These are phyloP conservation scores for Heliconius himera DNA, from an alignment of 1,140 invertebrate genomes.

Conservation along the genomic window DNA sequence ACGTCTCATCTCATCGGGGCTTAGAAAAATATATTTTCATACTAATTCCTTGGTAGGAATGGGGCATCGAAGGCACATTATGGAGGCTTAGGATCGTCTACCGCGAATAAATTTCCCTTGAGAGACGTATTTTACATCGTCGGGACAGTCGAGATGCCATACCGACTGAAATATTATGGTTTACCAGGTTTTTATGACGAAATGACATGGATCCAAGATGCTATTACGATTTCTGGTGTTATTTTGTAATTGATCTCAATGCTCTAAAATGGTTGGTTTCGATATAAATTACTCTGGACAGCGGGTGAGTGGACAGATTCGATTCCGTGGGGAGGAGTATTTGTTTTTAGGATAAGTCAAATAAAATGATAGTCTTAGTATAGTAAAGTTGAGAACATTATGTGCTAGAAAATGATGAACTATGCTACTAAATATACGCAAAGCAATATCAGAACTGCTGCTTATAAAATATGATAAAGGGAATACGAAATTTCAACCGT, in stretches of 20 bases:
- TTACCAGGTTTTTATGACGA: slow-evolving; percentile 21
- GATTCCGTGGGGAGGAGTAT: background rate
- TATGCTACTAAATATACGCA: background rate
- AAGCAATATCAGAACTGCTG: background rate
- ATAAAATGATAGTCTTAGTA: no score
- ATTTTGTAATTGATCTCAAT: background rate
- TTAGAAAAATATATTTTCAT: slow-evolving; percentile 39
- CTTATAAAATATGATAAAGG: background rate
- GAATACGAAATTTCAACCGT: background rate
- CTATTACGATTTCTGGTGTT: background rate
- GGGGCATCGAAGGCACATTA: slow-evolving; percentile 61
- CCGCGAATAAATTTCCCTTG: slow-evolving; percentile 73
- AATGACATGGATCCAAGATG: background rate
- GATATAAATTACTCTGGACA: background rate
- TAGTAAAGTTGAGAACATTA: no score
- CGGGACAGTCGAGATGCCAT: slow-evolving; percentile 52
- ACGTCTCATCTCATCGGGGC: slow-evolving; percentile 25
- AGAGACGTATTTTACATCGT: slow-evolving; percentile 66
- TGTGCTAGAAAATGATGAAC: background rate
- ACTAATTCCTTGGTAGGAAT: slow-evolving; percentile 52
- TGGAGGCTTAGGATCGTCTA: slow-evolving; percentile 58
- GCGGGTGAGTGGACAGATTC: background rate
- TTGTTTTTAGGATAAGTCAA: no score
- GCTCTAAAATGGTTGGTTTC: background rate
- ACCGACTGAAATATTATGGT: slow-evolving; percentile 53